phyloP scores from a whole-genome alignment of 2,797 vertebrate species.

The Leptodactylus fallax region DNA sequence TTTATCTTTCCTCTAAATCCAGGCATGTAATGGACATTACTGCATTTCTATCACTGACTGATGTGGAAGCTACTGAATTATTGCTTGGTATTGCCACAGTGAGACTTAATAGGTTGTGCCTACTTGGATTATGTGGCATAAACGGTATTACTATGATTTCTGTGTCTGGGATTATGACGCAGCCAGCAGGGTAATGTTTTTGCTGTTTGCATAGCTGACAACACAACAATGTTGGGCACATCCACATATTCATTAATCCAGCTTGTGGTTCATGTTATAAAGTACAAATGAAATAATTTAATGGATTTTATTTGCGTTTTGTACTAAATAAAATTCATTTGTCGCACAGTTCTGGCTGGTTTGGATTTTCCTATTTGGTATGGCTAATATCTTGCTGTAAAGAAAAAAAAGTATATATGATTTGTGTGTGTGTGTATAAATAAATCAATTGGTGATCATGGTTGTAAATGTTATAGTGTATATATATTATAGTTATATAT shows the following conservation, averaged over 20 bases:
- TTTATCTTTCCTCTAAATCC: neutral
- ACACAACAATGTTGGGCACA: neutral
- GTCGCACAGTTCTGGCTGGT: neutral
- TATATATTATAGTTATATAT: too few relatives aligned
- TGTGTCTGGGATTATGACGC: neutral
- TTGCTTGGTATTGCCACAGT: neutral
- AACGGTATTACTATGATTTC: neutral
- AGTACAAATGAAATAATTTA: neutral
- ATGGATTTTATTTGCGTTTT: slow-evolving; percentile 24
- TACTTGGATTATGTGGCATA: neutral
- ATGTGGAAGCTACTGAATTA: neutral
- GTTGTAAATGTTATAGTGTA: too few relatives aligned
- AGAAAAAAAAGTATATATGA: too few relatives aligned
- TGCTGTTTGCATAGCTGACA: neutral
- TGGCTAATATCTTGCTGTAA: too few relatives aligned
- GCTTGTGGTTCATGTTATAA: neutral
- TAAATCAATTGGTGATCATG: too few relatives aligned
- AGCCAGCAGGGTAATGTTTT: neutral
- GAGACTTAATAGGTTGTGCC: neutral
- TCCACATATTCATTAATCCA: too few relatives aligned
- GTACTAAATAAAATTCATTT: slow-evolving; percentile 18
- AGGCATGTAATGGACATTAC: neutral
- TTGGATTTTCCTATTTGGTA: neutral
- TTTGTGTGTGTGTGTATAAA: too few relatives aligned
- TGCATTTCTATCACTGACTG: too few relatives aligned